Conservation (phyloP, 2,797 vertebrate species). For the Tokudaia tokunoshimensis region DNA sequence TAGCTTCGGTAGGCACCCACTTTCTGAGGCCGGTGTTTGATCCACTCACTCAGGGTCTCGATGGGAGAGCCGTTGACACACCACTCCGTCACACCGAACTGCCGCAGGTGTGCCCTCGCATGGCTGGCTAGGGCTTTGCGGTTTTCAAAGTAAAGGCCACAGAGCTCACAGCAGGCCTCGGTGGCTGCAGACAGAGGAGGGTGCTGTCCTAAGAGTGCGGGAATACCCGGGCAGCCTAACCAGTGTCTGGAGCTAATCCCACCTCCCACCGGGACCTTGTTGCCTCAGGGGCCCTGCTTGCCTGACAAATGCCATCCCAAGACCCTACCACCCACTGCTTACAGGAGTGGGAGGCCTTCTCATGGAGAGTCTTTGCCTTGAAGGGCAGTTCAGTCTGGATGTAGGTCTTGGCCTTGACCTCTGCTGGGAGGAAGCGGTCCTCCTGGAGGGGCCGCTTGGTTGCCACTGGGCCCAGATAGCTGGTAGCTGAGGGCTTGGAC, state of each 20-base stretch:
- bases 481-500: constrained; percentile 81
- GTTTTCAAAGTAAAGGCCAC: constrained; percentile 98
- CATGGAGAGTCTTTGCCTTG: constrained; percentile 93
- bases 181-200: constrained; percentile 80
- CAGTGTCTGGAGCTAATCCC: constrained; percentile 45
- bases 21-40: constrained; percentile 96
- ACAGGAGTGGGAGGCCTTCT: constrained; percentile 92
- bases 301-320: constrained; percentile 62
- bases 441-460: constrained; percentile 90
- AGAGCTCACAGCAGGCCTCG: constrained; percentile 97
- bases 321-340: constrained; percentile 83
- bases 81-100: constrained; percentile 98
- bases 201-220: background rate
- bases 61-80: constrained; percentile 98
- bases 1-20: constrained; percentile 96
- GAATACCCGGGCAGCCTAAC: constrained; percentile 51
- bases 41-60: constrained; percentile 98
- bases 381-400: constrained; percentile 93
- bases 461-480: constrained; percentile 85
- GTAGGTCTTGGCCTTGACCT: constrained; percentile 90
- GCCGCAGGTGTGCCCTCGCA: constrained; percentile 95
- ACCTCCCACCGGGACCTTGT: constrained; percentile 62
- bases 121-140: constrained; percentile 97
- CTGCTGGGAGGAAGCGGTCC: constrained; percentile 85
- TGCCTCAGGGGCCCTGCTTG: constrained; percentile 48